Evolutionary conservation across 2,888 invertebrate genomes (phyloP).

Genomic region (Sabellastarte sp.): DNA sequence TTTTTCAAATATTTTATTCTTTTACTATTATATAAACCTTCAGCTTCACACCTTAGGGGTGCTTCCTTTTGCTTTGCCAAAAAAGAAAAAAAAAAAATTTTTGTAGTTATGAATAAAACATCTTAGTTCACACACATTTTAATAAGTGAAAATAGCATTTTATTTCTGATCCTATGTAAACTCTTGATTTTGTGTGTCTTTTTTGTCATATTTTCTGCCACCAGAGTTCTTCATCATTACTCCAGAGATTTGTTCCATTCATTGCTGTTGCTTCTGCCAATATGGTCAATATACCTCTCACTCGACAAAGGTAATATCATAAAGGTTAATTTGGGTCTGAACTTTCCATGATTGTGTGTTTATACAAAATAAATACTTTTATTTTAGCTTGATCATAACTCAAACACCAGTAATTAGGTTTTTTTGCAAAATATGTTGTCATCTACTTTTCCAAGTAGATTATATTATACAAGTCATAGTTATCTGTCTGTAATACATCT

Average conservation of each 20-base stretch:
- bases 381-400: constrained; percentile 7
- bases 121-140: background rate
- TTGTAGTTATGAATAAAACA: background rate
- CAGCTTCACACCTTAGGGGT: no score
- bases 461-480: no score
- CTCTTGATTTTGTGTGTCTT: background rate
- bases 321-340: background rate
- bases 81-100: no score
- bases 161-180: background rate
- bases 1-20: no score
- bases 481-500: no score
- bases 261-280: constrained; percentile 95
- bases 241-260: constrained; percentile 82
- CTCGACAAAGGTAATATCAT: constrained; percentile 70
- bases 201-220: background rate
- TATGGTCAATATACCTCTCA: constrained; percentile 96
- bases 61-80: no score
- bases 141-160: background rate
- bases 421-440: no score
- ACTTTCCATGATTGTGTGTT: background rate
- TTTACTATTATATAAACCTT: no score
- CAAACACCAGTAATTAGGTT: no score
- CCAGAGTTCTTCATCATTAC: constrained; percentile 50
- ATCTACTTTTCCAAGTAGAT: no score
- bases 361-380: constrained; percentile 1